Evolutionary conservation across 2,113 vertebrate species (phyloP), one percentile per base, ranked within the genome.

Genomic region (Bubo bubo): DNA sequence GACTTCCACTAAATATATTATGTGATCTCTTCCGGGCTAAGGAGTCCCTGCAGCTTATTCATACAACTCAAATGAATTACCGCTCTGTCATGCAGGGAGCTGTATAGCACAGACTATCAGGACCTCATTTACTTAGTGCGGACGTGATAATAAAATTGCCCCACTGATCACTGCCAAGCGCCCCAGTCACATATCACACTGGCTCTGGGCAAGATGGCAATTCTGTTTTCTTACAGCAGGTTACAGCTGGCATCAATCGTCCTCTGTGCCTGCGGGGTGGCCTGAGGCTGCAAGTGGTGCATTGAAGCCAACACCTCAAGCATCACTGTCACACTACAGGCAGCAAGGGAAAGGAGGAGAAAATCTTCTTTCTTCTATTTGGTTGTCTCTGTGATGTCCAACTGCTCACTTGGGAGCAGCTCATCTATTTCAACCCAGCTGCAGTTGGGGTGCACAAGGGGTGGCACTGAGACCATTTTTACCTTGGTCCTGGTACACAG

Each of bases 41-140:
- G 63, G 28, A 79, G 34, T 35, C 50, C 55, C 94, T 81, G 47
- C 86, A 92, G 55, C 39, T 92, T 91, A 72, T 74, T 86, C 58
- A 58, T 26, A 50, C 30, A 73, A 49, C 7, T 14, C 34, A 81
- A 86, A 8, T 22, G 52, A 77, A 75, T 84, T 75, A 90, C 12
- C 0, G 2, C 76, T 62, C 2, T 10, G 47, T 24, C 12, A 1
- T 14, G 15, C 68, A 34, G 80, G 71, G 67, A 95, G 75, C 63
- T 75, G 27, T 58, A 56, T 3, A 72, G 67, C 66, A 67, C 35
- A 56, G 70, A 28, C 62, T 47, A 32, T 32, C 86, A 86, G 73
- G 47, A 62, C 49, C 45, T 84, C 68, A 47, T 76, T 85, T 72
- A 62, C 60, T 86, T 62, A 53, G 24, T 30, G 64, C 6, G 4